These are phyloP conservation scores for Platyscapa corneri DNA, from an alignment of 1,140 invertebrate genomes.

Conservation along the genomic window DNA sequence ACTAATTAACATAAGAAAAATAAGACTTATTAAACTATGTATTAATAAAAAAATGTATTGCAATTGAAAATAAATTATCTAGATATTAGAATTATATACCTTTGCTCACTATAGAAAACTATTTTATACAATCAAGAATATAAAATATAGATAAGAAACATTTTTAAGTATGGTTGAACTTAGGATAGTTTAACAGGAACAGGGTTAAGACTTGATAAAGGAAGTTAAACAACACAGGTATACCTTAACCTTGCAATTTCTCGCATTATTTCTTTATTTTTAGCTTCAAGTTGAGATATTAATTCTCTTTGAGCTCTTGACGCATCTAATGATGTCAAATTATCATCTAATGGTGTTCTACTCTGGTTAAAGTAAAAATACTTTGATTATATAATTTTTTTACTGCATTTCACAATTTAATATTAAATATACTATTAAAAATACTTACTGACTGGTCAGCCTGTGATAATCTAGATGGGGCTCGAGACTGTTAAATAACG, in stretches of 20 bases:
- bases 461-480: constrained; percentile 71
- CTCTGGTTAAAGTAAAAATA: constrained; percentile 72
- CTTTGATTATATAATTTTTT: neutral
- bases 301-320: constrained; percentile 92
- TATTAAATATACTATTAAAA: neutral
- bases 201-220: constrained; percentile 71
- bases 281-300: constrained; percentile 94
- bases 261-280: constrained; percentile 98
- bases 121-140: too few species aligned
- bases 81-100: neutral
- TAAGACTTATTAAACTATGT: neutral
- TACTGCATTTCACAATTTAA: neutral
- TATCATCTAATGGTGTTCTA: constrained; percentile 84
- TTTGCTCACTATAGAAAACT: too few species aligned
- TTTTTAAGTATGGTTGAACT: constrained; percentile 69
- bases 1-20: neutral
- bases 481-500: constrained; percentile 64
- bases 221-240: constrained; percentile 74
- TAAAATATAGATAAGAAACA: too few species aligned
- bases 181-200: constrained; percentile 71
- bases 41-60: too few species aligned
- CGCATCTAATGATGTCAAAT: constrained; percentile 83
- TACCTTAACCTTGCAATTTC: constrained; percentile 95
- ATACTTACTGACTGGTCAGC: constrained; percentile 69
- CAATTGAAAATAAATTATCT: too few species aligned